Base-by-base conservation (phyloP, 2,888 invertebrate species). In the Dione juno region DNA sequence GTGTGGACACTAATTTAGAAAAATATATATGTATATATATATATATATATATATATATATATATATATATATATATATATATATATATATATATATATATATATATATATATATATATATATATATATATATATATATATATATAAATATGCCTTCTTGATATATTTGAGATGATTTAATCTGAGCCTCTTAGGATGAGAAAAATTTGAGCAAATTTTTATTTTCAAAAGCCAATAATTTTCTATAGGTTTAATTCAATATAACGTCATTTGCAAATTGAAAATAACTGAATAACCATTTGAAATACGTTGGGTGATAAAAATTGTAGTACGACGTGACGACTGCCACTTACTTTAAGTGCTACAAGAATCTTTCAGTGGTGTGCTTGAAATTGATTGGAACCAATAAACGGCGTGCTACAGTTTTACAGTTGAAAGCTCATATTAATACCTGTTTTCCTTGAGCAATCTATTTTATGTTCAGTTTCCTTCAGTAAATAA, bases 401-500 rank as follows among this genome's bases (percentile, higher is more conserved):
- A 69, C 40, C 43, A 57, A 59, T 53, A 68, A 64, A 45, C 45
- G 40, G 16, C 53, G 45, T 53, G 28, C 57, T 66, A 63, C 45
- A 45, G 45, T 70, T 41, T 57, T 48, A 70, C 66, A 70, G 66
- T 57, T 53, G 59, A 52, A 50, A 67, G 28, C 43, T 71, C 65
- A 68, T 68, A 65, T 70, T 73, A 73, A 61, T 67, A 69, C 80
- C 80, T 78, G 79, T 80, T 83, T 82, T 79, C 76, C 80, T 78
- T 75, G n/a, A 66, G 37, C 80, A 82, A 84, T 86, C 82, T 83
- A 80, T 84, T 86, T 84, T 81, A 82, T 81, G 70, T 84, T 86
- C 80, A 80, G 77, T 80, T 82, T 80, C 80, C 79, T 83, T 83
- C 81, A 80, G 84, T 86, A 88, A 88, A 87, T 88, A 89, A 85